Evolutionary conservation across 2,888 invertebrate genomes (phyloP).

Genomic region (Diloba caeruleocephala): DNA sequence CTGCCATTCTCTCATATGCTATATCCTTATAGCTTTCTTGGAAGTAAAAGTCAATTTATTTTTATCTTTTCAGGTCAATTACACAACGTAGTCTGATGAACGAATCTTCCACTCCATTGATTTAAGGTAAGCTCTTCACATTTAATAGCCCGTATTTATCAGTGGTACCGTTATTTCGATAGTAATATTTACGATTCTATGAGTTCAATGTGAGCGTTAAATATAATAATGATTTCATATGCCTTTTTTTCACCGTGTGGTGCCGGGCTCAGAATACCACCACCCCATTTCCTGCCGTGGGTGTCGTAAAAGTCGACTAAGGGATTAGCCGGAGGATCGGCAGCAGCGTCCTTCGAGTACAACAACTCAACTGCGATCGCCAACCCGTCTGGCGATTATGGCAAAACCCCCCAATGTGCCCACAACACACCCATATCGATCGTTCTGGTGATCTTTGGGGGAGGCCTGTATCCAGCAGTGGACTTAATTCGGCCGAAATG

Average conservation of each 20-base stretch:
- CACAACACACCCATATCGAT: too few species aligned
- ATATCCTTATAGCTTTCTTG: slow-evolving; percentile 8
- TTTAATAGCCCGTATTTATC: slow-evolving; percentile 19
- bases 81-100: slow-evolving; percentile 64
- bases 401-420: too few species aligned
- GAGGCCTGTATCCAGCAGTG: too few species aligned
- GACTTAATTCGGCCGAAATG: too few species aligned
- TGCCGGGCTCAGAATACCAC: too few species aligned
- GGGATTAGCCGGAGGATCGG: too few species aligned
- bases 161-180: slow-evolving; percentile 12
- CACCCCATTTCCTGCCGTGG: too few species aligned
- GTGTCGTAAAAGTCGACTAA: too few species aligned
- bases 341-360: too few species aligned
- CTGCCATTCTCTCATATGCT: slow-evolving; percentile 9
- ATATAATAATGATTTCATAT: slow-evolving; percentile 18
- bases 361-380: too few species aligned
- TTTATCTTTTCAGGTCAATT: slow-evolving; percentile 79
- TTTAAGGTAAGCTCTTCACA: slow-evolving; percentile 61
- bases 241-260: background rate
- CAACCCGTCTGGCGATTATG: too few species aligned
- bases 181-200: slow-evolving; percentile 1
- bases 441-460: too few species aligned
- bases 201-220: background rate
- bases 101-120: slow-evolving; percentile 60
- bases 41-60: slow-evolving; percentile 31